Base-by-base conservation (phyloP, 1,140 invertebrate genomes). In the Camponotus vicinus region DNA sequence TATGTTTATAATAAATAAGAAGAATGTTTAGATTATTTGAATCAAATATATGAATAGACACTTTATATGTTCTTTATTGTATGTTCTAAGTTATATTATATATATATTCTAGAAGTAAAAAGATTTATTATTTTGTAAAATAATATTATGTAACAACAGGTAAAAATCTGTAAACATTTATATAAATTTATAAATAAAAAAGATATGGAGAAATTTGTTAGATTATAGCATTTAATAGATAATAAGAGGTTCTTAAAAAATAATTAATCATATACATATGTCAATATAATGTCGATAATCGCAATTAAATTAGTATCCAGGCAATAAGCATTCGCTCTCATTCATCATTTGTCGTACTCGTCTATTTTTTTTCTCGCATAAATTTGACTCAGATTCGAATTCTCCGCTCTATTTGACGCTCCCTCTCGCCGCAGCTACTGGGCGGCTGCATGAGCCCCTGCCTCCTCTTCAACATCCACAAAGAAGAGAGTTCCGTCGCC, bases 391-490 rank as follows among this genome's bases (percentile, higher is more conserved):
- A 92, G 93, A 95, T 95, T 94, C 93, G 94, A 94, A 93, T 94
- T 94, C 94, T 95, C 91, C 95, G 95, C 95, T 95, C 95, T 95
- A 95, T 95, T 95, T 95, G 94, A 95, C 92, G 91, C 93, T 90
- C 91, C 93, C 92, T 93, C 93, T 94, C 86, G 86, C 90, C 86
- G 67, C 76, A 52, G 59, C 59, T 21, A 32, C 40, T 83, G 37
- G 78, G 42, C 69, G 78, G 86, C 57, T 67, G 78, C 86, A 69
- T 76, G 79, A 85, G 71, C 52, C 66, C 87, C 85, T 75, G 83
- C 88, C 87, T 85, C 82, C 92, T 92, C 93, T 92, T 89, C 76
- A 8, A 42, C 87, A 88, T 67, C 86, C 89, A 91, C 88, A 92
- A 92, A 92, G 91, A 93, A 91, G 88, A 93, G 91, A 92, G 90